These are phyloP conservation scores for Vicugna pacos DNA, from an alignment of 2,113 vertebrate species.

Conservation along the genomic window DNA sequence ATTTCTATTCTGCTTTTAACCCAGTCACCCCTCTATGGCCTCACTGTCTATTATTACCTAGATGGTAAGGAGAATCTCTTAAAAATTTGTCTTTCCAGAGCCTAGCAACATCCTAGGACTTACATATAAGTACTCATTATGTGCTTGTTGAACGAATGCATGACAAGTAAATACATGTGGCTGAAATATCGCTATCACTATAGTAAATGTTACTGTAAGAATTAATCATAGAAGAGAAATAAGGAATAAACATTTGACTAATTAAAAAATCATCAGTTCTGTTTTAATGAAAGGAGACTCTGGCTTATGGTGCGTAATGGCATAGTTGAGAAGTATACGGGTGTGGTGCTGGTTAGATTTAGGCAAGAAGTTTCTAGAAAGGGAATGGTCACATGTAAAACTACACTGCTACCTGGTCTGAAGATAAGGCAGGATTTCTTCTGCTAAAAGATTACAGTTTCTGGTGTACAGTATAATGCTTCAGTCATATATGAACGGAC, in stretches of 20 bases:
- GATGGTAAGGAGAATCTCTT: background rate
- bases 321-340: background rate
- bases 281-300: background rate
- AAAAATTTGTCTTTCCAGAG: background rate
- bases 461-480: too few species aligned
- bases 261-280: background rate
- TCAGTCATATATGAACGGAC: too few species aligned
- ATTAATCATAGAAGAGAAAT: background rate
- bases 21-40: background rate
- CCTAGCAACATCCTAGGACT: background rate
- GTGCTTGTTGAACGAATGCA: background rate
- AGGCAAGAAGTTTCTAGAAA: background rate
- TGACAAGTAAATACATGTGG: background rate
- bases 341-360: background rate
- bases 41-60: background rate
- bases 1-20: background rate
- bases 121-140: background rate
- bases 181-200: background rate
- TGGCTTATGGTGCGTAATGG: accelerated
- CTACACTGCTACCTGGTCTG: background rate
- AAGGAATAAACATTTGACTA: background rate
- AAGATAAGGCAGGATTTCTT: background rate
- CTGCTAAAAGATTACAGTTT: background rate
- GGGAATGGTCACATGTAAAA: background rate
- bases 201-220: background rate